phyloP scores from a whole-genome alignment of 1,140 invertebrate genomes.

The Alviniconcha marisindica region DNA sequence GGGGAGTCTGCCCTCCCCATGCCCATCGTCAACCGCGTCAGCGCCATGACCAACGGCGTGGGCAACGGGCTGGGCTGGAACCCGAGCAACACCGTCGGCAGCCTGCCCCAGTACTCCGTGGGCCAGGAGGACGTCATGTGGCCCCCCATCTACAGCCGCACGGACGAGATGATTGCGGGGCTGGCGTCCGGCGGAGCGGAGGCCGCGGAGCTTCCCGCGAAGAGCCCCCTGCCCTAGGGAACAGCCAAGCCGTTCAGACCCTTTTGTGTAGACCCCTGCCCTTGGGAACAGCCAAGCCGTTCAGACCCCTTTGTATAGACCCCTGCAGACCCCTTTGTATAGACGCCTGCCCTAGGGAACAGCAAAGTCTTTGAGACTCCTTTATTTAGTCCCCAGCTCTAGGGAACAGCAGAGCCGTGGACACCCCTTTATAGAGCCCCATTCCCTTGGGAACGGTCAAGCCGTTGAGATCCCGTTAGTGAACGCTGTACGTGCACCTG shows the following conservation, averaged over 20 bases:
- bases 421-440: not conserved
- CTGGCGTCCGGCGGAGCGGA: not conserved
- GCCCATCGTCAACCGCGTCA: not conserved
- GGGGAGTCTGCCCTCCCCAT: not conserved
- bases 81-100: not conserved
- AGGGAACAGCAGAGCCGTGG: not conserved
- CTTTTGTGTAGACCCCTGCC: not conserved
- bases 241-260: not conserved
- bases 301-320: not conserved
- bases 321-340: not conserved
- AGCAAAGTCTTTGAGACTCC: not conserved
- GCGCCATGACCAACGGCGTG: not conserved
- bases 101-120: not conserved
- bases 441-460: not conserved
- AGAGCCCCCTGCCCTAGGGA: conserved; percentile 1
- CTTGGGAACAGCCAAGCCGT: not conserved
- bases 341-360: not conserved
- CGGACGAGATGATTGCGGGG: not conserved
- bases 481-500: not conserved
- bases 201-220: conserved; percentile 2
- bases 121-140: not conserved
- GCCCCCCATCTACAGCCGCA: conserved; percentile 5
- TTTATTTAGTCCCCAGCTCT: not conserved
- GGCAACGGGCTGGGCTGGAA: not conserved
- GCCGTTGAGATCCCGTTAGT: not conserved